These are phyloP conservation scores for Tachina fera DNA, from an alignment of 2,888 invertebrate genomes.

Conservation along the genomic window DNA sequence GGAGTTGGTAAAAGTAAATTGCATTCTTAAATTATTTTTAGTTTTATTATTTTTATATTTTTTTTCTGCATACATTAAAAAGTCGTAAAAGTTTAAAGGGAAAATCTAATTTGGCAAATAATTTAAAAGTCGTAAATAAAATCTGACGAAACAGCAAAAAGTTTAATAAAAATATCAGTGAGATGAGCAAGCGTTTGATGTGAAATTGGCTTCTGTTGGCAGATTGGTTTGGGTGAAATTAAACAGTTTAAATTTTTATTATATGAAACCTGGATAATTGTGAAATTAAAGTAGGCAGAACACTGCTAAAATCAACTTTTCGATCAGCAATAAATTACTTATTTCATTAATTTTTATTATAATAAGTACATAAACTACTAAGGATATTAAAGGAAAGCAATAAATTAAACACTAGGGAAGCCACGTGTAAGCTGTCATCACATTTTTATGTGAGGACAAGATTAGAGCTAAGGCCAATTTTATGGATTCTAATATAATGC, in stretches of 20 bases:
- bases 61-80: constrained; percentile 72
- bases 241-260: constrained; percentile 32
- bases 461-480: too few species aligned
- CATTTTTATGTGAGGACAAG: too few species aligned
- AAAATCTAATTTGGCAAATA: constrained; percentile 68
- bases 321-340: constrained; percentile 7
- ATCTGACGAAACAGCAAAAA: constrained; percentile 39
- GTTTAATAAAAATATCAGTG: constrained; percentile 27
- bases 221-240: background rate
- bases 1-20: constrained; percentile 60
- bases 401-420: background rate
- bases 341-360: constrained; percentile 13
- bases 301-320: background rate
- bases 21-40: constrained; percentile 33
- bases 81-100: constrained; percentile 66
- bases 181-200: constrained; percentile 29
- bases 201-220: background rate
- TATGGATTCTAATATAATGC: too few species aligned
- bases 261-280: constrained; percentile 13
- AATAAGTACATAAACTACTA: background rate
- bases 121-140: constrained; percentile 65
- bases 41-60: constrained; percentile 5
- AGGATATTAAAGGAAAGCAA: background rate
- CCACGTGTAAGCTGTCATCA: background rate
- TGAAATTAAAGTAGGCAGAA: background rate